phyloP scores from a whole-genome alignment of 2,797 vertebrate genomes.

The Paedocypris micromegethes region DNA sequence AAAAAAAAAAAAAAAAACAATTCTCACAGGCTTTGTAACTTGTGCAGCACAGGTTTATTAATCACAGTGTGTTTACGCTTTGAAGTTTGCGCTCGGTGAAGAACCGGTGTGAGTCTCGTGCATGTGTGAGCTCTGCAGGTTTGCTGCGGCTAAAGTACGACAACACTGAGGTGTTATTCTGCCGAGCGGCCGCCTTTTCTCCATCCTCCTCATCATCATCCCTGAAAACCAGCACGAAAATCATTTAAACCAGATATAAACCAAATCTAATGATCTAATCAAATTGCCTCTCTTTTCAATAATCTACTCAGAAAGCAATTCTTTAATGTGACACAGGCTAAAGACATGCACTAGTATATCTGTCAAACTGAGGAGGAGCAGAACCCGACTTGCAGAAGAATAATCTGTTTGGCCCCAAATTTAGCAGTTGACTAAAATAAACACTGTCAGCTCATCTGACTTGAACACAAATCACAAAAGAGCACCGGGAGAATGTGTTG shows the following conservation, averaged over 20 bases:
- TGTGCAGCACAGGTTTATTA: not conserved
- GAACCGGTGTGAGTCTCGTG: constrained; percentile 41
- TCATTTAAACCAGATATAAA: not conserved
- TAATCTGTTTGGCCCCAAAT: no score
- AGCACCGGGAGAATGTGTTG: no score
- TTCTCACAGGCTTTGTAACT: not conserved
- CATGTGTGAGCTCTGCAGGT: constrained; percentile 13
- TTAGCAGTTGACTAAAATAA: no score
- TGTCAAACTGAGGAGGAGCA: no score
- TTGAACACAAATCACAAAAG: no score
- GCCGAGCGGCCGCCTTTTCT: constrained; percentile 58
- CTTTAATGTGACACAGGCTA: no score
- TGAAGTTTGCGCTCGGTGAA: constrained; percentile 47
- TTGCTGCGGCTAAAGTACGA: constrained; percentile 65
- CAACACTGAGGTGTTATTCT: constrained; percentile 64
- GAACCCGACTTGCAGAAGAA: no score
- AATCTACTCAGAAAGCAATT: no score
- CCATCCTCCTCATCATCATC: constrained; percentile 55
- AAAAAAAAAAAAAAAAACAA: no score
- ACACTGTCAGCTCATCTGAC: no score
- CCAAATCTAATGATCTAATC: not conserved
- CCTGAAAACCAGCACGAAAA: constrained; percentile 39
- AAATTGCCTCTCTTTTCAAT: no score
- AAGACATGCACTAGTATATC: no score
- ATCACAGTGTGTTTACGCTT: constrained; percentile 34